A percentile compares a stretch with the other conserved stretches of the same genome.
Conservation (phyloP, 2,797 vertebrate genomes). For the Holocentrus rufus region DNA sequence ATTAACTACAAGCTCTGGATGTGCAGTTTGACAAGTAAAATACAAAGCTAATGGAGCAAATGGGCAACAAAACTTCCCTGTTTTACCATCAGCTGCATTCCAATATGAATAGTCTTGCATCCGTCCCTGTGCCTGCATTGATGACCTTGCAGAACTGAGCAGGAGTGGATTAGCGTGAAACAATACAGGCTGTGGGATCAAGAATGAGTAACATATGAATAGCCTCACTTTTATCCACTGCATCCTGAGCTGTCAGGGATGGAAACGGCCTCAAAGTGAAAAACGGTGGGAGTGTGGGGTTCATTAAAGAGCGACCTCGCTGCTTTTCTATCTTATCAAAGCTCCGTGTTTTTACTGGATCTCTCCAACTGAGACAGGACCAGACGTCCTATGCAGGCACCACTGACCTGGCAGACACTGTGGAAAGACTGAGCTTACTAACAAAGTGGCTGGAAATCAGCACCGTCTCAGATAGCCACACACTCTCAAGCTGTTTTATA, state of each 20-base stretch:
- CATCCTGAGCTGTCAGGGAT: slow-evolving; percentile 9
- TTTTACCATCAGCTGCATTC: slow-evolving; percentile 43
- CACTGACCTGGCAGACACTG: slow-evolving; percentile 65
- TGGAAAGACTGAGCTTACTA: slow-evolving; percentile 73
- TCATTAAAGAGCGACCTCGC: slow-evolving; percentile 10
- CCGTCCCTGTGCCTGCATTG: slow-evolving; percentile 39
- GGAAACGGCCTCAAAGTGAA: slow-evolving; percentile 6
- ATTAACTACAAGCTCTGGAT: not conserved
- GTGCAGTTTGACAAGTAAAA: no score
- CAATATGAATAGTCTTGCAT: slow-evolving; percentile 43
- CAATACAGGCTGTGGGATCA: slow-evolving; percentile 24
- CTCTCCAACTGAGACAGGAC: slow-evolving; percentile 30
- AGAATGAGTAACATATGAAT: not conserved
- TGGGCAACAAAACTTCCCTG: not conserved
- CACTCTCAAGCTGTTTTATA: slow-evolving; percentile 23
- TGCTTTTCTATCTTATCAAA: slow-evolving; percentile 70
- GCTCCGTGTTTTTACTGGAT: slow-evolving; percentile 62
- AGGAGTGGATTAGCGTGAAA: slow-evolving; percentile 22
- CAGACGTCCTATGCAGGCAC: slow-evolving; percentile 50
- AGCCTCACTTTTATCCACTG: slow-evolving; percentile 1
- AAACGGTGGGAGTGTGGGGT: slow-evolving; percentile 13
- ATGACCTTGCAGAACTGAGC: slow-evolving; percentile 53
- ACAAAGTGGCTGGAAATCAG: slow-evolving; percentile 52
- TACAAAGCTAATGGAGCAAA: not conserved
- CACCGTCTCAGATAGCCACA: slow-evolving; percentile 42